Evolutionary conservation across 2,797 vertebrate genomes (phyloP).

Genomic region (Dendrocincla fuliginosa): DNA sequence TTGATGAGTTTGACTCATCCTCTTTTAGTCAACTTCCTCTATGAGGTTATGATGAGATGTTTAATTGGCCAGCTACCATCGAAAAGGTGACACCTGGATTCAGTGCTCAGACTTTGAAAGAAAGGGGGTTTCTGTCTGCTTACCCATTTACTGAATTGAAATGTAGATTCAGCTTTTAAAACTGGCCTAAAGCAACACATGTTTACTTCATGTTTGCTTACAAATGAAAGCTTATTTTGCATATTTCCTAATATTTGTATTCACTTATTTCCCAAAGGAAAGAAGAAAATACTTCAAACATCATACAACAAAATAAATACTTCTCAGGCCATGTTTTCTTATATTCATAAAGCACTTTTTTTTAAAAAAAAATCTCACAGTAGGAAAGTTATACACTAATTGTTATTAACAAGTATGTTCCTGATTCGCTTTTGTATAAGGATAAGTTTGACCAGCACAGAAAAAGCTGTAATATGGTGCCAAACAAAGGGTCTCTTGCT

Average conservation of each 20-base stretch:
- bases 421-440: neutral
- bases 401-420: neutral
- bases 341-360: neutral
- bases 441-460: neutral
- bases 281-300: neutral
- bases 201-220: neutral
- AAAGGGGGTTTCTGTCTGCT: neutral
- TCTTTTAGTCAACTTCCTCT: neutral
- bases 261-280: neutral
- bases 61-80: neutral
- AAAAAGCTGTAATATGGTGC: neutral
- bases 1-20: constrained; percentile 26
- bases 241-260: neutral
- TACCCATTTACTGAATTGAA: neutral
- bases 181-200: neutral
- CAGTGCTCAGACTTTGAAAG: neutral
- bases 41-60: neutral
- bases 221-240: neutral
- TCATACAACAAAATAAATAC: neutral
- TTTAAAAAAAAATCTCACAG: neutral
- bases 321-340: neutral
- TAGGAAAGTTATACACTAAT: neutral
- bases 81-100: neutral
- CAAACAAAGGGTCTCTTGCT: neutral
- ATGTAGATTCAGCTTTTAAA: neutral